Conservation (phyloP, 2,888 invertebrate genomes). For the Itoplectis maculator region DNA sequence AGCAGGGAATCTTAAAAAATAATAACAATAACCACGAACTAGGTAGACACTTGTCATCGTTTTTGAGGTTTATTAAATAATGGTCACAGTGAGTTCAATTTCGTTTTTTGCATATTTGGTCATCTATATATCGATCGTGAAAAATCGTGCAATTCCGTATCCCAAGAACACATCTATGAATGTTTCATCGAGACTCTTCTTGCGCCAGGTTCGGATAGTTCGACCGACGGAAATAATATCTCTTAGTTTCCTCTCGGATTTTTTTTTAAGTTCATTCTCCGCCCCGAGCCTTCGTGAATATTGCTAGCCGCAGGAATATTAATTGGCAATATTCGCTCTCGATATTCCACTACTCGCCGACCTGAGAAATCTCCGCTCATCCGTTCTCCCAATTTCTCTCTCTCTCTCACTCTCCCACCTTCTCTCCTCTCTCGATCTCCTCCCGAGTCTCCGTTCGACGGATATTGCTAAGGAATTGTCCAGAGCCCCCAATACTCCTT, state of each 20-base stretch:
- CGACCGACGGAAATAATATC: slow-evolving; percentile 59
- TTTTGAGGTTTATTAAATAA: too few species aligned
- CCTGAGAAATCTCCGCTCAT: slow-evolving; percentile 25
- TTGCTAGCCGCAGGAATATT: slow-evolving; percentile 51
- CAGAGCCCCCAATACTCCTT: slow-evolving; percentile 46
- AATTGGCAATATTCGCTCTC: slow-evolving; percentile 65
- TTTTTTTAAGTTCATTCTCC: slow-evolving; percentile 5
- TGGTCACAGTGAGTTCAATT: too few species aligned
- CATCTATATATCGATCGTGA: background rate
- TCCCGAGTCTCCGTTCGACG: slow-evolving; percentile 48
- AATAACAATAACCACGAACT: too few species aligned
- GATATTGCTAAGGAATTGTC: slow-evolving; percentile 61
- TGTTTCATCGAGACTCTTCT: slow-evolving; percentile 15
- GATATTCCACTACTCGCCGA: slow-evolving; percentile 37
- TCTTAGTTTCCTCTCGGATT: slow-evolving; percentile 13
- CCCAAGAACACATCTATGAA: slow-evolving; percentile 50
- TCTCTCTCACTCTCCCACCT: slow-evolving; percentile 22
- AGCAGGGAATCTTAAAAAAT: too few species aligned
- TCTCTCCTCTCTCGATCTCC: slow-evolving; percentile 50
- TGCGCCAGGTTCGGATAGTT: background rate
- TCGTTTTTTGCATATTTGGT: too few species aligned
- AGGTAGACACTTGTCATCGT: too few species aligned
- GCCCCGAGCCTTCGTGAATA: slow-evolving; percentile 45
- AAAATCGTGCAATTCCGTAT: slow-evolving; percentile 16
- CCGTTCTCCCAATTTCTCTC: slow-evolving; percentile 43